Base-by-base conservation (phyloP, 2,113 vertebrate genomes). In the Platysteira castanea region DNA sequence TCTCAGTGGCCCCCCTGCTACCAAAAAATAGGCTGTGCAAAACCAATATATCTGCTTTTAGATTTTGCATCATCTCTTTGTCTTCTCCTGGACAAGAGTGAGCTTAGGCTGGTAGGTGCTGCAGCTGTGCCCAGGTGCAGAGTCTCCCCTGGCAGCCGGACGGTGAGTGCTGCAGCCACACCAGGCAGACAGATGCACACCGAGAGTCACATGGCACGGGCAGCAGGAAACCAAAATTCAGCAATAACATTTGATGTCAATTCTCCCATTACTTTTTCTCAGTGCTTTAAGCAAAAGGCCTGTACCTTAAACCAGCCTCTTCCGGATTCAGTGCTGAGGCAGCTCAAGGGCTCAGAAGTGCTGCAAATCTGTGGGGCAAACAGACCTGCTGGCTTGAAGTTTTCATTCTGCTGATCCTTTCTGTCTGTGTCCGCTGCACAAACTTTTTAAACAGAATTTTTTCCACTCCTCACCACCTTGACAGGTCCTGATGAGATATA, bases 81-180 rank as follows among this genome's bases (percentile, higher is more conserved):
- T 63, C 59, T 82, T 69, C 65, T 71, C n/a, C 23, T 23, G 21
- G 30, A 47, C 39, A 80, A 52, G 76, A 84, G 50, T 3, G n/a
- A 81, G 46, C 84, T 54, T 0, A 4, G 67, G 89, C 59, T 26
- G 0, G 53, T 8, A 46, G 30, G 44, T 81, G 83, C 84, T 77
- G 60, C 85, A 70, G 49, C 5, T 31, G 61, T 2, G 7, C 47
- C 23, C n/a, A 47, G 7, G 9, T 19, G n/a, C 44, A 39, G 1
- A 8, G 18, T 9, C n/a, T 89, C 10, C 60, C 33, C 53, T 39
- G 2, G 3, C 15, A 65, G 57, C 11, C 17, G 21, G 46, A 30
- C 3, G 1, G 52, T 17, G 22, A 46, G 6, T 50, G 50, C 44
- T 82, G 68, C 46, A 73, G 60, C 9, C 35, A 6, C 0, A 0